phyloP scores from a whole-genome alignment of 2,113 vertebrate species.

The Mustela nigripes region DNA sequence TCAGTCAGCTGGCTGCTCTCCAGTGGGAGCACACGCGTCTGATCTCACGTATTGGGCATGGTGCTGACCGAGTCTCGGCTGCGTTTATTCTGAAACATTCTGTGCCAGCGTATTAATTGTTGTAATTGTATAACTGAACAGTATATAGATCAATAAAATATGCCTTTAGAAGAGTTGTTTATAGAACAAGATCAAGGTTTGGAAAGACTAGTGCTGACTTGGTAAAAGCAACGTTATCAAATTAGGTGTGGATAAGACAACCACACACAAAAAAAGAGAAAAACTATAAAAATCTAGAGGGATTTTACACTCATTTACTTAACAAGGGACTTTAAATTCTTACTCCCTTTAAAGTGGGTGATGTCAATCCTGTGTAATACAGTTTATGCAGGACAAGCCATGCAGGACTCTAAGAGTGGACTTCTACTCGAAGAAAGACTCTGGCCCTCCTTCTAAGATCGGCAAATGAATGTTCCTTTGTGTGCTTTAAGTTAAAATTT shows the following conservation, averaged over 20 bases:
- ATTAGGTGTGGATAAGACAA: neutral
- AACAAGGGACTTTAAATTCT: neutral
- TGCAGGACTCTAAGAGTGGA: neutral
- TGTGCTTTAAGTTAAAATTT: neutral
- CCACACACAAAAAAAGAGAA: neutral
- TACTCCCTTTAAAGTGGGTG: neutral
- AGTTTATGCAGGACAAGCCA: neutral
- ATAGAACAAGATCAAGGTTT: neutral
- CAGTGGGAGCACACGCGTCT: neutral
- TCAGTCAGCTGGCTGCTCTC: accelerated
- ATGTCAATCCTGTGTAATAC: no score
- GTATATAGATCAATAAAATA: neutral
- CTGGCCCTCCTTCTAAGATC: neutral
- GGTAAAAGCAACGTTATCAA: neutral
- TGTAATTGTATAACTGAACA: neutral
- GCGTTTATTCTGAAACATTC: neutral
- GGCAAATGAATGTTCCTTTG: neutral
- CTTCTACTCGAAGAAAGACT: neutral
- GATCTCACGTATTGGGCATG: neutral
- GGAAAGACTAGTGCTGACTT: neutral
- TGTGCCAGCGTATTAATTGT: neutral
- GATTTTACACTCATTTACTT: neutral
- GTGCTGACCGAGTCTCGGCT: neutral
- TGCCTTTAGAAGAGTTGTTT: neutral
- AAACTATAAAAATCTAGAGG: neutral